A percentile compares a stretch with the other conserved stretches of the same genome.
Evolutionary conservation across 2,888 invertebrate genomes (phyloP).

Genomic region (Tupiocoris notatus): DNA sequence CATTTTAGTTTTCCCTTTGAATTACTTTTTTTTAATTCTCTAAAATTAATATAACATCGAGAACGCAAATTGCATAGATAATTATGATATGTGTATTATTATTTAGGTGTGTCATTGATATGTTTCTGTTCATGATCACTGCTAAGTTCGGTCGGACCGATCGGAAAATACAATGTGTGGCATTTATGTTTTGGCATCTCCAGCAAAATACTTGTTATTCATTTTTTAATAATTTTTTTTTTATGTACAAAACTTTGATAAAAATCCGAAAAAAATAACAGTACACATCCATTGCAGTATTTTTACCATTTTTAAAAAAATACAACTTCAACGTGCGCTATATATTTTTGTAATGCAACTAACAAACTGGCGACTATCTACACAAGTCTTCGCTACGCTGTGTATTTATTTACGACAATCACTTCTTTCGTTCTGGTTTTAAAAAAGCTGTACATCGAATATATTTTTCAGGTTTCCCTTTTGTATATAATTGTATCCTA

Average conservation of each 20-base stretch:
- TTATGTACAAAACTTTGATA: conserved; percentile 6
- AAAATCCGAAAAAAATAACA: conserved; percentile 5
- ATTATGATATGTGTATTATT: conserved; percentile 8
- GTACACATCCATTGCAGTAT: neutral
- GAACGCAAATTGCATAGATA: too few relatives aligned
- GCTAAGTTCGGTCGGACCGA: conserved; percentile 24
- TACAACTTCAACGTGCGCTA: conserved; percentile 17
- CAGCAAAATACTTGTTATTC: conserved; percentile 20
- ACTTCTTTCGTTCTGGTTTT: conserved; percentile 27
- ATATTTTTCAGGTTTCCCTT: neutral
- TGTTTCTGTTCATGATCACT: conserved; percentile 34
- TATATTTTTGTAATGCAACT: conserved; percentile 9
- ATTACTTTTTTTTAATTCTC: neutral
- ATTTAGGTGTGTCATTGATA: conserved; percentile 13
- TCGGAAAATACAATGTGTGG: conserved; percentile 22
- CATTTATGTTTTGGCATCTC: conserved; percentile 23
- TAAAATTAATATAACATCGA: too few relatives aligned
- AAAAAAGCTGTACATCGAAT: conserved; percentile 37
- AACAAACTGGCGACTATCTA: conserved; percentile 27
- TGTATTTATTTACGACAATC: conserved; percentile 24
- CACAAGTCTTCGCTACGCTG: conserved; percentile 25
- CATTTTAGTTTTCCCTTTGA: neutral
- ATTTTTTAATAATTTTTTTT: conserved; percentile 4
- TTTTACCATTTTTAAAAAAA: conserved; percentile 31
- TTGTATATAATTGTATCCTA: neutral